Conservation (phyloP, 2,113 vertebrate genomes). For the Bufo gargarizans region DNA sequence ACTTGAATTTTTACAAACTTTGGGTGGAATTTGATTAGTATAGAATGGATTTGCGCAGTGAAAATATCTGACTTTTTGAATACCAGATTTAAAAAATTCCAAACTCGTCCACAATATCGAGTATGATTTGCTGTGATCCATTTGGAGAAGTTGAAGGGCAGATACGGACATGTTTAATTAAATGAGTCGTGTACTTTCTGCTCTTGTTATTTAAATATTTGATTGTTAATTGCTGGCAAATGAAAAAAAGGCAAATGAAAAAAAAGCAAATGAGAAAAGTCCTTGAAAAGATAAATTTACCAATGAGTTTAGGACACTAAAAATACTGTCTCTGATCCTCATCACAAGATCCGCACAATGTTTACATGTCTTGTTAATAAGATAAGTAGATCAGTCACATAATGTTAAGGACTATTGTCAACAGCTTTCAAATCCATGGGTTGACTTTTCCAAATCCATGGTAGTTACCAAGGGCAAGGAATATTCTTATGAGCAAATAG, state of each 20-base stretch:
- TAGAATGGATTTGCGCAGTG: too few species aligned
- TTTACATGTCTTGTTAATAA: conserved; percentile 4
- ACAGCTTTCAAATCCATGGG: background rate
- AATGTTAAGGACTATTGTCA: conserved; percentile 32
- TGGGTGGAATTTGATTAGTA: too few species aligned
- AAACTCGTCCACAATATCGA: background rate
- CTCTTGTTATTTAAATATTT: conserved; percentile 29
- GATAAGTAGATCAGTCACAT: conserved; percentile 13
- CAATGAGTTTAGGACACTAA: background rate
- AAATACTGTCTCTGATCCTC: background rate
- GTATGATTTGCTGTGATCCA: background rate
- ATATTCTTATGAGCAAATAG: background rate
- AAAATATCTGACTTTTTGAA: background rate
- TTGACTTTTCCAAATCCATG: background rate
- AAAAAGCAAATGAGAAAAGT: conserved; percentile 32
- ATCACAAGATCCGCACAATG: background rate
- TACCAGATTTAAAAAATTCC: background rate
- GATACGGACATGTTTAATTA: background rate
- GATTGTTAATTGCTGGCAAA: conserved; percentile 10
- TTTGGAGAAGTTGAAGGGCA: conserved; percentile 33
- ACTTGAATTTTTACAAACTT: too few species aligned
- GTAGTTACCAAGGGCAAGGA: background rate
- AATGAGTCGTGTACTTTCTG: background rate
- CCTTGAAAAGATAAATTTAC: conserved; percentile 42
- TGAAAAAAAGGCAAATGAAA: too few species aligned